Evolutionary conservation across 1,140 invertebrate species (phyloP).

Genomic region (Nylanderia fulva): DNA sequence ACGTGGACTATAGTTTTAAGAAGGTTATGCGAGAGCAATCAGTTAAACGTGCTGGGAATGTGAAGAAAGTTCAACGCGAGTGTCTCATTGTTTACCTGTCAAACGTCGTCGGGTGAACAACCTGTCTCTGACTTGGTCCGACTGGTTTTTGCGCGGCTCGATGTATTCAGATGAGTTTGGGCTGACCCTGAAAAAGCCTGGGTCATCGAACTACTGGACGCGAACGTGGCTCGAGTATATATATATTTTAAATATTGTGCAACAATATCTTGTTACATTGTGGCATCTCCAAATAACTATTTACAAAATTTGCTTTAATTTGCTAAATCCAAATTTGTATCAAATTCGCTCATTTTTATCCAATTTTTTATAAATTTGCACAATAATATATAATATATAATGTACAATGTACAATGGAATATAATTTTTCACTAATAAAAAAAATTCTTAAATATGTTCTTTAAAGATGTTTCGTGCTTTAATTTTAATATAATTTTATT

Average conservation of each 20-base stretch:
- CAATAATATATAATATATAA: too few relatives aligned
- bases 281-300: not conserved
- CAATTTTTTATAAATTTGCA: too few relatives aligned
- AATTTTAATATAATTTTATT: not conserved
- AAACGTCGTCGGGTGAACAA: conserved; percentile 52
- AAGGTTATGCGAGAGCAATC: conserved; percentile 15
- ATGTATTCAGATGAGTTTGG: conserved; percentile 72
- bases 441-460: not conserved
- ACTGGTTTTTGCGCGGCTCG: conserved; percentile 63
- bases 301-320: not conserved
- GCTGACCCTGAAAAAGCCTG: conserved; percentile 61
- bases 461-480: not conserved
- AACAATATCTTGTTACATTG: not conserved
- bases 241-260: conserved; percentile 30
- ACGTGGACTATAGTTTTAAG: not conserved
- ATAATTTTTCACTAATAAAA: not conserved
- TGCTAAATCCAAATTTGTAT: not conserved
- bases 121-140: conserved; percentile 37
- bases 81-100: conserved; percentile 56
- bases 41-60: conserved; percentile 42
- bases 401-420: too few relatives aligned
- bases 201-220: conserved; percentile 67
- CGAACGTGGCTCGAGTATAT: not conserved
- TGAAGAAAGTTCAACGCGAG: conserved; percentile 29
- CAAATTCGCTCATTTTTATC: too few relatives aligned